These are phyloP conservation scores for Drosophila prostipennis DNA, from an alignment of 2,888 invertebrate genomes.

Conservation along the genomic window DNA sequence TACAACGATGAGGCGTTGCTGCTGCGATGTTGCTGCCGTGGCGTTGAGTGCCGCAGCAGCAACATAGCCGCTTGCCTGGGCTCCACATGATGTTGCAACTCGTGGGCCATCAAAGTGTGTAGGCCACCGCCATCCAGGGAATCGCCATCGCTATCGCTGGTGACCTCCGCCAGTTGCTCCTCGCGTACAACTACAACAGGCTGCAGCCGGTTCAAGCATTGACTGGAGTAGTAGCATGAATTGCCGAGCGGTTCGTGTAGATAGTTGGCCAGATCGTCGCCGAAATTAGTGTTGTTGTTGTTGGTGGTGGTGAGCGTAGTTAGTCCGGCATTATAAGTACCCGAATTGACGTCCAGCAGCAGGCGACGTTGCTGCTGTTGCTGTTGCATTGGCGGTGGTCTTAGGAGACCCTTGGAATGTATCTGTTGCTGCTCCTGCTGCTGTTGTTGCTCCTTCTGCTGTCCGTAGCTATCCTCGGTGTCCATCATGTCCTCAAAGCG, in stretches of 20 bases:
- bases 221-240: conserved; percentile 75
- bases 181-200: conserved; percentile 36
- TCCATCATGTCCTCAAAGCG: conserved; percentile 75
- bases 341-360: conserved; percentile 83
- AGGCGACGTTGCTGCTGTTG: conserved; percentile 73
- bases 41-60: conserved; percentile 80
- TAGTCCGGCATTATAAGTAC: conserved; percentile 79
- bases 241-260: conserved; percentile 55
- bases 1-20: conserved; percentile 59
- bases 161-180: conserved; percentile 32
- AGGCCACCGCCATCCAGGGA: conserved; percentile 48
- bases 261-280: conserved; percentile 43
- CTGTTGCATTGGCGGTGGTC: conserved; percentile 60
- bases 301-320: conserved; percentile 59
- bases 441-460: conserved; percentile 53
- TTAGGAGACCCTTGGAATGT: conserved; percentile 70
- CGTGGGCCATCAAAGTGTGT: conserved; percentile 53
- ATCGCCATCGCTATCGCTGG: conserved; percentile 53
- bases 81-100: conserved; percentile 63
- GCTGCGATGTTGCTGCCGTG: conserved; percentile 62
- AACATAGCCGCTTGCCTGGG: conserved; percentile 49
- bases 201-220: conserved; percentile 59
- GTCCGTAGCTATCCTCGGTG: conserved; percentile 74
- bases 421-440: conserved; percentile 58
- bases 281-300: conserved; percentile 35